These are phyloP conservation scores for Cephalotes varians DNA, from an alignment of 2,888 invertebrate species.

Conservation along the genomic window DNA sequence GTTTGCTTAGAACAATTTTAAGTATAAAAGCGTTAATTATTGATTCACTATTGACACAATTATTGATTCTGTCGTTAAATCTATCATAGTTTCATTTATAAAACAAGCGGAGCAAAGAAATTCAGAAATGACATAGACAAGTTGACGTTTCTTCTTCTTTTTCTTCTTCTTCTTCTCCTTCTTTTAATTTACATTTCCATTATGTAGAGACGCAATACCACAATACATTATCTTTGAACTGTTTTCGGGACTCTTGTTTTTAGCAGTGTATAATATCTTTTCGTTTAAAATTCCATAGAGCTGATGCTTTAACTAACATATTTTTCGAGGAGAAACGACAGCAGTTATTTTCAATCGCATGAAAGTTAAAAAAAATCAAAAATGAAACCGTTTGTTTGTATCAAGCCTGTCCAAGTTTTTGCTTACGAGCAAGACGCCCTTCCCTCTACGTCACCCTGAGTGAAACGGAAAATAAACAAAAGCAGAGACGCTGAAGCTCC, in stretches of 20 bases:
- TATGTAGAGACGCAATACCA: not conserved
- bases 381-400: not conserved
- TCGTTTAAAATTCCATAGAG: not conserved
- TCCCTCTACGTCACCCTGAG: not conserved
- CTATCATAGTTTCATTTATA: not conserved
- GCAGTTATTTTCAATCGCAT: conserved; percentile 1
- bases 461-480: conserved; percentile 6
- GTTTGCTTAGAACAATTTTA: not conserved
- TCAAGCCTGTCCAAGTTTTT: conserved; percentile 4
- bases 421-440: not conserved
- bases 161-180: not conserved
- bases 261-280: conserved; percentile 1
- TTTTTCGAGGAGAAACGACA: conserved; percentile 5
- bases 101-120: not conserved
- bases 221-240: not conserved
- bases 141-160: not conserved
- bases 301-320: not conserved
- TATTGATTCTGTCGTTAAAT: not conserved
- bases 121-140: not conserved
- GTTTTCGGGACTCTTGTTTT: not conserved
- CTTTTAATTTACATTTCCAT: conserved; percentile 1
- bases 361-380: not conserved
- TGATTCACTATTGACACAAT: too few relatives aligned
- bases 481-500: not conserved
- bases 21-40: not conserved